Evolutionary conservation across 2,797 vertebrate genomes (phyloP), one percentile per base, ranked within the genome.

Genomic region (Aulostomus chinensis): DNA sequence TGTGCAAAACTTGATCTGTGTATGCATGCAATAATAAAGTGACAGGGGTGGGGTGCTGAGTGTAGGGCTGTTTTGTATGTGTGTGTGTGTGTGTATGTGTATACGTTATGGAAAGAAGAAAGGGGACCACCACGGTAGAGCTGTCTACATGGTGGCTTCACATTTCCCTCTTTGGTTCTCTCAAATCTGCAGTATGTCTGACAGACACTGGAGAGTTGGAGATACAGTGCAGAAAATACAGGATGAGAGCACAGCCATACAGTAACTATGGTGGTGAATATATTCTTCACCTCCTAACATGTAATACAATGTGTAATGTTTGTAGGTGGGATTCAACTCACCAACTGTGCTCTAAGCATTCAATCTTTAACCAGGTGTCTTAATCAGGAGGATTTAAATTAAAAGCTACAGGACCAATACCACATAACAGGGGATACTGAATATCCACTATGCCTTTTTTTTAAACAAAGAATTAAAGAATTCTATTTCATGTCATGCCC

Each of bases 121-220:
- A 84, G 69, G 54, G 68, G 86, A 85, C 87, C 84, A 88, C 83
- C 86, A 6, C 71, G 52, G 81, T 77, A 55, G 79, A 86, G 51
- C 58, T 80, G 81, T 86, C 83, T 74, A 76, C 77, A 72, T 24
- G 57, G 68, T 65, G 76, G 81, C 80, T 85, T 83, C 72, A 54
- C 75, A 36, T 85, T 81, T 75, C 77, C 73, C 71, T 54, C 50
- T 76, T 69, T 49, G 78, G 78, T 76, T 68, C 59, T 48, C 53
- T 58, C 24, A 73, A 70, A 82, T 62, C 68, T 81, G 70, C 52
- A 76, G 65, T 65, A 73, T 53, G 74, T 80, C 66, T 69, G 70
- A 83, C 65, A 68, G 49, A 53, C 12, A 33, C 13, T n/a, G n/a
- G n/a, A n/a, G n/a, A n/a, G n/a, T n/a, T 4, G 8, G 5, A 49